Evolutionary conservation across 2,888 invertebrate species (phyloP).

Genomic region (Caenorhabditis sulstoni): DNA sequence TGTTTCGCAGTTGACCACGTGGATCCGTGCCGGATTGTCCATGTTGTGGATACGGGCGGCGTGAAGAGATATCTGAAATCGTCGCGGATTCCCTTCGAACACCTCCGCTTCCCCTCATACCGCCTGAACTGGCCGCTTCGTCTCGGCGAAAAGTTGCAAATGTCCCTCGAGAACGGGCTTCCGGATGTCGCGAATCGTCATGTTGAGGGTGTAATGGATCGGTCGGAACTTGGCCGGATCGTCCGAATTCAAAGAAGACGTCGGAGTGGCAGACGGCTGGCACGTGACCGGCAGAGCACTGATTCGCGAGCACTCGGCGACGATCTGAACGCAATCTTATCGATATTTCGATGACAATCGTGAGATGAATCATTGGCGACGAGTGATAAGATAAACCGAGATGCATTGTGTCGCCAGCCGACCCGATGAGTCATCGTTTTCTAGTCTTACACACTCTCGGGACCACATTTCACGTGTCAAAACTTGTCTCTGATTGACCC

Average conservation of each 20-base stretch:
- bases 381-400: conserved; percentile 6
- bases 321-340: conserved; percentile 41
- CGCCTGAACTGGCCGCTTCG: conserved; percentile 50
- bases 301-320: conserved; percentile 56
- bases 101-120: conserved; percentile 1
- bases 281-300: conserved; percentile 48
- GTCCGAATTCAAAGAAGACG: conserved; percentile 10
- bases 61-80: conserved; percentile 38
- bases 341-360: too few relatives aligned
- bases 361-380: conserved; percentile 1
- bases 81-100: neutral
- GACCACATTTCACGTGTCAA: too few relatives aligned
- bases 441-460: too few relatives aligned
- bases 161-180: conserved; percentile 59
- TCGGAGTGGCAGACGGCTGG: neutral
- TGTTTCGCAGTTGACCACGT: conserved; percentile 50
- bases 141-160: conserved; percentile 53
- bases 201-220: conserved; percentile 61
- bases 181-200: conserved; percentile 57
- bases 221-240: conserved; percentile 54
- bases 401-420: conserved; percentile 15
- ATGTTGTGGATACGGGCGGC: conserved; percentile 45
- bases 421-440: conserved; percentile 21
- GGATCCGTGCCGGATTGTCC: conserved; percentile 22
- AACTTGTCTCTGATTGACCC: conserved; percentile 3